Conservation (phyloP, 2,888 invertebrate genomes). For the Tiphia femorata region DNA sequence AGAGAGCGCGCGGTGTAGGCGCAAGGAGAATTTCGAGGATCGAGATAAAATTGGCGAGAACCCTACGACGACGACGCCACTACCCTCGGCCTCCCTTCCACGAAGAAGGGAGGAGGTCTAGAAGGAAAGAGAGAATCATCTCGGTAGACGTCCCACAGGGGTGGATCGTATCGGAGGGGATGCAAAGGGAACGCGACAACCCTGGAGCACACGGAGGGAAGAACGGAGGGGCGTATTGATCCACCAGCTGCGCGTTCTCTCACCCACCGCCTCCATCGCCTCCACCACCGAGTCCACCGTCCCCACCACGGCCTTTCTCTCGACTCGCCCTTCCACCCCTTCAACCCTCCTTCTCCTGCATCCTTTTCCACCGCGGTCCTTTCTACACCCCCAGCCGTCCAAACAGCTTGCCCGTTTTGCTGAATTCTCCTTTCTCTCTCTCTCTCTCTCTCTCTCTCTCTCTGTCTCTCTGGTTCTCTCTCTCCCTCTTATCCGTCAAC, state of each 20-base stretch:
- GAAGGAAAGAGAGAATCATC: conserved; percentile 17
- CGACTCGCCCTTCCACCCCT: conserved; percentile 20
- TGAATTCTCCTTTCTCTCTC: conserved; percentile 1
- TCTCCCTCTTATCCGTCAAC: conserved; percentile 7
- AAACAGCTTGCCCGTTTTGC: conserved; percentile 39
- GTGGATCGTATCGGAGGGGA: conserved; percentile 18
- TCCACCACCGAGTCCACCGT: neutral
- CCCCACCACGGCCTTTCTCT: conserved; percentile 1
- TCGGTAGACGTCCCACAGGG: conserved; percentile 36
- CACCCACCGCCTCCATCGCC: conserved; percentile 35
- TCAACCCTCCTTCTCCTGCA: conserved; percentile 3
- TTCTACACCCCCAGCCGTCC: conserved; percentile 24
- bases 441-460: conserved; percentile 10
- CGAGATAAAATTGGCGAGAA: too few species aligned
- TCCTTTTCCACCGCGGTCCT: conserved; percentile 4
- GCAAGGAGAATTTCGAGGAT: too few species aligned
- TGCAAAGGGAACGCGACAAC: conserved; percentile 42
- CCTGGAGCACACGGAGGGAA: conserved; percentile 41
- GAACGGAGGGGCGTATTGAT: conserved; percentile 64
- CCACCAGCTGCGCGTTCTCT: conserved; percentile 65
- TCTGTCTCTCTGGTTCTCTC: conserved; percentile 9
- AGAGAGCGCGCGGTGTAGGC: too few species aligned
- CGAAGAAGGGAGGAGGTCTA: conserved; percentile 23
- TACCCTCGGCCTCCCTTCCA: too few species aligned
- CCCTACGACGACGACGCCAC: too few species aligned